Evolutionary conservation across 2,888 invertebrate species (phyloP).

Genomic region (Macaria liturata): DNA sequence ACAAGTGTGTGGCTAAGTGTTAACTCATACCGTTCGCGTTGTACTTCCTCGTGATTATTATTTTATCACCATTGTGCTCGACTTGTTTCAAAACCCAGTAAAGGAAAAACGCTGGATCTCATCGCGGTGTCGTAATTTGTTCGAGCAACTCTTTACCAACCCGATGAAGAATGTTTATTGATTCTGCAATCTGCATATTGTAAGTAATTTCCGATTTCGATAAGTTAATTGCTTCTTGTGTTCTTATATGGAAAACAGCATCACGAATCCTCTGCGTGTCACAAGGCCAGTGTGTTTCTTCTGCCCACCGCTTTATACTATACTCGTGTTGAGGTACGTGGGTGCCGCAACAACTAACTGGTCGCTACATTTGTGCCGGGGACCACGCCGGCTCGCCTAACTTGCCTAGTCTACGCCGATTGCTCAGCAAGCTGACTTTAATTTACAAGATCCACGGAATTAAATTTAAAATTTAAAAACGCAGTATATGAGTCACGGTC

Average conservation of each 20-base stretch:
- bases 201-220: constrained; percentile 28
- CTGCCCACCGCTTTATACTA: constrained; percentile 47
- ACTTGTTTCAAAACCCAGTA: neutral
- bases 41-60: constrained; percentile 3
- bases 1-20: constrained; percentile 18
- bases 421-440: neutral
- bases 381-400: constrained; percentile 12
- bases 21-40: constrained; percentile 13
- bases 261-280: constrained; percentile 39
- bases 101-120: constrained; percentile 1
- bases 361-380: constrained; percentile 11
- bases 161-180: constrained; percentile 7
- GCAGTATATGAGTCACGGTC: constrained; percentile 36
- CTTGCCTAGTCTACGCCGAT: neutral
- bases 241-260: constrained; percentile 25
- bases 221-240: constrained; percentile 15
- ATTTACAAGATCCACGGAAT: constrained; percentile 1
- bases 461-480: constrained; percentile 11
- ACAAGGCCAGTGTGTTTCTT: constrained; percentile 49
- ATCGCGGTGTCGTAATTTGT: too few species aligned
- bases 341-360: constrained; percentile 28
- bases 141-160: neutral
- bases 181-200: constrained; percentile 18
- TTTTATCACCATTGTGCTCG: neutral
- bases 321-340: constrained; percentile 36